Percentiles rank a stretch among this genome's conserved stretches.
phyloP scores from a whole-genome alignment of 2,113 vertebrate genomes.

The Onychorhynchus coronatus region DNA sequence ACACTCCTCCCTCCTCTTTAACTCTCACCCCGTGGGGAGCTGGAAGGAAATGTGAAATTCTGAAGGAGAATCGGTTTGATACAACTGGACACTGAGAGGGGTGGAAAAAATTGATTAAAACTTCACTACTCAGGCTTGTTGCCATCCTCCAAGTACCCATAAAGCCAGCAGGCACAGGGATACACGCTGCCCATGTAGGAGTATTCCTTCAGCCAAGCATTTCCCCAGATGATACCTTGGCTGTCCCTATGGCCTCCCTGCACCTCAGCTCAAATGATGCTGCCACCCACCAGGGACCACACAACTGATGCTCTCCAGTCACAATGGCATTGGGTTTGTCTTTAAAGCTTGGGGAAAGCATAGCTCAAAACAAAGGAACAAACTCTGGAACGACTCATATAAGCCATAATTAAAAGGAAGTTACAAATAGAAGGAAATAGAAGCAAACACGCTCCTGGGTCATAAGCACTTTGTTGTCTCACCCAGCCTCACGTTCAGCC shows the following conservation, averaged over 20 bases:
- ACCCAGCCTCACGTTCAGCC: rapidly evolving
- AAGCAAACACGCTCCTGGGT: not conserved
- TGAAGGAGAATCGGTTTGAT: not conserved
- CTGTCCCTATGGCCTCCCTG: not conserved
- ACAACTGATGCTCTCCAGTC: not conserved
- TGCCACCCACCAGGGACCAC: rapidly evolving
- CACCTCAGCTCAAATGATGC: rapidly evolving
- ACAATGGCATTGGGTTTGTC: rapidly evolving
- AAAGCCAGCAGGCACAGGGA: not conserved
- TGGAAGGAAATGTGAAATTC: not conserved
- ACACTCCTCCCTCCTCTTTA: not conserved
- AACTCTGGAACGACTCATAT: not conserved
- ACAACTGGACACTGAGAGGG: not conserved
- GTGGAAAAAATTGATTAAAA: rapidly evolving
- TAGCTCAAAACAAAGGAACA: not conserved
- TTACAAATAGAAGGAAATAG: not conserved
- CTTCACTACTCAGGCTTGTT: not conserved
- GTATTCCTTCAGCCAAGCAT: not conserved
- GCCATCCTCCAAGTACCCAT: not conserved
- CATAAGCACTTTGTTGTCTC: not conserved
- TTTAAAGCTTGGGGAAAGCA: not conserved
- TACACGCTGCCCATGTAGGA: rapidly evolving
- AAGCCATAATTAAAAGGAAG: not conserved
- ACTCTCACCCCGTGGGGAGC: not conserved
- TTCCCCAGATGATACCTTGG: not conserved